phyloP scores from a whole-genome alignment of 2,797 vertebrate genomes.

The Momotus momota region DNA sequence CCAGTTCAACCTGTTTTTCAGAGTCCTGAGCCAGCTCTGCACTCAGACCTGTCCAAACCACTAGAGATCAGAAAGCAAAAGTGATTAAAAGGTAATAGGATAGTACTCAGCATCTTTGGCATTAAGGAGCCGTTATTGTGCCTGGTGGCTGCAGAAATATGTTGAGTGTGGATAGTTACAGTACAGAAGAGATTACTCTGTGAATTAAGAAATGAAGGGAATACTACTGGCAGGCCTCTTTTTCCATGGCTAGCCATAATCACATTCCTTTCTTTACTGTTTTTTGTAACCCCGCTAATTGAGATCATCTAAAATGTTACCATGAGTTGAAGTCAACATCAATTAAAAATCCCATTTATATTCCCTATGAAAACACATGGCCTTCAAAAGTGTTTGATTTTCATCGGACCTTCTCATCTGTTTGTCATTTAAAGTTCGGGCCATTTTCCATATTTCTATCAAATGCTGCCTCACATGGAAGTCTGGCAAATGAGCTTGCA shows the following conservation, averaged over 20 bases:
- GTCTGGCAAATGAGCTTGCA: constrained; percentile 77
- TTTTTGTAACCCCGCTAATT: constrained; percentile 87
- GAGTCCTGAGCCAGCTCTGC: not conserved
- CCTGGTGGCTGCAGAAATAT: not conserved
- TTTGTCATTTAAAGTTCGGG: constrained; percentile 90
- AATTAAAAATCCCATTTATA: constrained; percentile 94
- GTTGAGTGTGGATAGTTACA: not conserved
- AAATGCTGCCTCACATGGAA: constrained; percentile 88
- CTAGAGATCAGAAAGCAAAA: not conserved
- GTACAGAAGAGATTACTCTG: not conserved
- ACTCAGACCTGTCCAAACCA: not conserved
- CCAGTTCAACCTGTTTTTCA: not conserved
- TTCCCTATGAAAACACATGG: constrained; percentile 85
- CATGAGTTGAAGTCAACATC: constrained; percentile 88
- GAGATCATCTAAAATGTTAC: constrained; percentile 87
- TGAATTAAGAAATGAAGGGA: constrained; percentile 47
- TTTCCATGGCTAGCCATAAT: constrained; percentile 74
- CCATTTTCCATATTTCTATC: constrained; percentile 91
- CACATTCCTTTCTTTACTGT: constrained; percentile 85
- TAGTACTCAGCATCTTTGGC: not conserved
- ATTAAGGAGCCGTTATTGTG: not conserved
- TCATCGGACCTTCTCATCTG: constrained; percentile 89
- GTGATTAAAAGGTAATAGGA: not conserved
- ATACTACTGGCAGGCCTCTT: constrained; percentile 60
- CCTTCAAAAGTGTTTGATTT: constrained; percentile 87